Conservation (phyloP, 1,140 invertebrate species). For the Anoplophora glabripennis region DNA sequence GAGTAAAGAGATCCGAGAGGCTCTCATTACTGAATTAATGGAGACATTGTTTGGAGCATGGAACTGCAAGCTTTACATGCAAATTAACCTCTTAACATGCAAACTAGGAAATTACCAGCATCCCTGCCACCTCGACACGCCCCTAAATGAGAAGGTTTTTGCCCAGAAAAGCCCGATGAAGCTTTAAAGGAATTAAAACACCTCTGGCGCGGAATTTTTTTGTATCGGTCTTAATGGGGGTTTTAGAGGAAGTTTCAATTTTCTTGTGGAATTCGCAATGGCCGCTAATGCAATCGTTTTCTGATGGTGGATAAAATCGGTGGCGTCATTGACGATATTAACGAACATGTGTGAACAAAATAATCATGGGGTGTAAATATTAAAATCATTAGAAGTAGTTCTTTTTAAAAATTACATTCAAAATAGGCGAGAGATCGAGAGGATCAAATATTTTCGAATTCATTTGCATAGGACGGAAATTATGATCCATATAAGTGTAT, state of each 20-base stretch:
- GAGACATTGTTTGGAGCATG: conserved; percentile 40
- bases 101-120: conserved; percentile 42
- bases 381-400: no score
- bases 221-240: neutral
- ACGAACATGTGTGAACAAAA: no score
- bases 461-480: no score
- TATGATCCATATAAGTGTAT: no score
- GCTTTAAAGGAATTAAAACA: no score
- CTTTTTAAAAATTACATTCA: no score
- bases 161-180: neutral
- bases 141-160: neutral
- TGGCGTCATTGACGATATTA: no score
- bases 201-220: neutral
- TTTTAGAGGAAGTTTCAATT: neutral
- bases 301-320: no score
- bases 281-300: neutral
- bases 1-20: conserved; percentile 23
- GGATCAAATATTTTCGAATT: no score
- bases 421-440: no score
- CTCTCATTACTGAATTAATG: conserved; percentile 40
- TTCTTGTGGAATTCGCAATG: neutral
- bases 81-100: conserved; percentile 44
- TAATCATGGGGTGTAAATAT: no score
- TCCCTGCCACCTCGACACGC: conserved; percentile 16
- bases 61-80: conserved; percentile 39